A percentile compares a stretch with the other conserved stretches of the same genome.
Conservation (phyloP, 2,113 vertebrate species). For the Caracal caracal region DNA sequence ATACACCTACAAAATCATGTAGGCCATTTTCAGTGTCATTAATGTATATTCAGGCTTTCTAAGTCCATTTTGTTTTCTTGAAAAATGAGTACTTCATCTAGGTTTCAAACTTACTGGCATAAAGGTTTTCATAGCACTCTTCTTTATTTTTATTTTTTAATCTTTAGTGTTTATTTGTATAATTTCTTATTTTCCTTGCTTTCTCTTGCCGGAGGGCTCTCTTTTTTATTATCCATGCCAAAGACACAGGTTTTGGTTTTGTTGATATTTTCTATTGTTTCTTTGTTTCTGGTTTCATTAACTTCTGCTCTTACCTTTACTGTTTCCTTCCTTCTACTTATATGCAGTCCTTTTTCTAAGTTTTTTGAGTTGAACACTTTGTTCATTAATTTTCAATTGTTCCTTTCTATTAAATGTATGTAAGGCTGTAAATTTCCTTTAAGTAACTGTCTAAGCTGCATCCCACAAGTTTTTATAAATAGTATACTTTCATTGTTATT, state of each 20-base stretch:
- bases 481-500: constrained; percentile 53
- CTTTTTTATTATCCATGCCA: not conserved
- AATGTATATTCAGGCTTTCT: not conserved
- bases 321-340: not conserved
- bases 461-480: constrained; percentile 26
- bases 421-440: constrained; percentile 9
- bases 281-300: constrained; percentile 45
- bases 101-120: constrained; percentile 24
- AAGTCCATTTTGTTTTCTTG: not conserved
- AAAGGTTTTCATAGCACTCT: not conserved
- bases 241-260: not conserved
- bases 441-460: constrained; percentile 24
- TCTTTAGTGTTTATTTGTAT: constrained; percentile 14
- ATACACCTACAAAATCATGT: constrained; percentile 24
- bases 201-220: not conserved
- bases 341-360: not conserved
- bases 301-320: not conserved
- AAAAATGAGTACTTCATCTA: constrained; percentile 24
- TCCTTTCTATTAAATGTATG: constrained; percentile 1
- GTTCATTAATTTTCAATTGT: not conserved
- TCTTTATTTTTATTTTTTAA: constrained; percentile 35
- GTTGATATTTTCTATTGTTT: not conserved
- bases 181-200: not conserved
- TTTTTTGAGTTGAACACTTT: constrained; percentile 11
- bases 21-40: not conserved